Percentiles rank a stretch among this genome's conserved stretches.
Evolutionary conservation across 2,888 invertebrate genomes (phyloP).

Genomic region (Lithophane ornitopus): DNA sequence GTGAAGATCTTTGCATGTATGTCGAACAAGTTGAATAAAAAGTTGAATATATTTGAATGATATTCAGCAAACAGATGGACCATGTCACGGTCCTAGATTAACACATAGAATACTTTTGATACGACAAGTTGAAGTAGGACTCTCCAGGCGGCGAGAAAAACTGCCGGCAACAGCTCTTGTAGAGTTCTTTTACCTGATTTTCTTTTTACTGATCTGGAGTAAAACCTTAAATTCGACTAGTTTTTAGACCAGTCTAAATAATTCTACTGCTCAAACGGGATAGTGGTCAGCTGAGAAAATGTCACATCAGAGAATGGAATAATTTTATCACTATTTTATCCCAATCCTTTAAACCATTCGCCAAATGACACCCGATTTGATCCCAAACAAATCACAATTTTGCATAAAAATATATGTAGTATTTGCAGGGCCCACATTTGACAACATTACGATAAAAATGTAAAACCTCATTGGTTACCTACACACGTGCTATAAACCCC

Average conservation of each 20-base stretch:
- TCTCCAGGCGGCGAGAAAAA: background rate
- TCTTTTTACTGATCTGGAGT: too few relatives aligned
- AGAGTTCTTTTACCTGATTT: background rate
- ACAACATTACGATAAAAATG: background rate
- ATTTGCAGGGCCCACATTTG: too few relatives aligned
- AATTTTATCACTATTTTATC: background rate
- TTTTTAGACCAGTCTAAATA: background rate
- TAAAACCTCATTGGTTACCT: slow-evolving; percentile 49
- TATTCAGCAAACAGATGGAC: background rate
- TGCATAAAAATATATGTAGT: background rate
- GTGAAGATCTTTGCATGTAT: background rate
- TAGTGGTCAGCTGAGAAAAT: background rate
- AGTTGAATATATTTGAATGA: background rate
- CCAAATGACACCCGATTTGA: background rate
- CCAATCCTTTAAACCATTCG: background rate
- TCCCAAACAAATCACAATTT: slow-evolving; percentile 4
- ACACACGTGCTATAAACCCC: slow-evolving; percentile 52
- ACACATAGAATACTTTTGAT: background rate
- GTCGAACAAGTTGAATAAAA: background rate
- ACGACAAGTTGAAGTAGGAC: background rate
- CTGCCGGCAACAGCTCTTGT: background rate
- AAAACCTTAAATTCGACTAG: background rate
- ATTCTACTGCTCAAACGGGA: background rate
- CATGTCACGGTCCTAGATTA: background rate
- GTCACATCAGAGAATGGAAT: background rate